Base-by-base conservation (phyloP, 2,113 vertebrate species). In the Glaucomys volans region DNA sequence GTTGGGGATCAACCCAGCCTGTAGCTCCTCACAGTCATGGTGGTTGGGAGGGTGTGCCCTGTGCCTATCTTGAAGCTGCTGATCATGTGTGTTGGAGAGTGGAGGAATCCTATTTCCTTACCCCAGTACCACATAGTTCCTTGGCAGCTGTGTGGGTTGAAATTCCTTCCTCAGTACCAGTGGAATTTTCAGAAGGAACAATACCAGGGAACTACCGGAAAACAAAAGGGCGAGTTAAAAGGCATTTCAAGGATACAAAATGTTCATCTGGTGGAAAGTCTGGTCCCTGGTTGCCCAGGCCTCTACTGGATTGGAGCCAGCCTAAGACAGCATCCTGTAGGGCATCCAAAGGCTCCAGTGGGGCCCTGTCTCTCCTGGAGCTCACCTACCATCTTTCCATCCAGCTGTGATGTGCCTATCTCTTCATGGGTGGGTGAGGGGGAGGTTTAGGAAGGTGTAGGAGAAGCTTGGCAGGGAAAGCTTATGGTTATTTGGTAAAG, bases 171-270 rank as follows among this genome's bases (percentile, higher is more conserved):
- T 88, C 10, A 32, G 64, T 44, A 54, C 71, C 86, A 84, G 86
- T 83, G 50, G 67, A 72, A 40, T 90, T 97, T 93, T 86, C n/a
- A 90, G 76, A 91, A 95, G 75, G 37, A 95, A 91, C 81, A 85
- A 67, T 85, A 35, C 28, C 22, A 62, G 75, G 24, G 72, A 91
- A 86, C 40, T 18, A 40, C 72, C 42, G 82, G 40, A 87, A 83
- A 79, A 91, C 86, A 91, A 95, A 94, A 88, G 52, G 69, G 76
- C 32, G 42, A 69, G 35, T 59, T 79, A 52, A 44, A 71, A 75
- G 74, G 40, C 66, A 47, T 84, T 86, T 76, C 35, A 22, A 47
- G 69, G 94, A 74, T 57, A 42, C 5, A 76, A 59, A 77, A 62
- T 35, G 12, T 85, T 95, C 52, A 87, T 80, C 76, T 52, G 47